Evolutionary conservation across 2,797 vertebrate genomes (phyloP), one percentile per base, ranked within the genome.

Genomic region (Peromyscus aztecus): DNA sequence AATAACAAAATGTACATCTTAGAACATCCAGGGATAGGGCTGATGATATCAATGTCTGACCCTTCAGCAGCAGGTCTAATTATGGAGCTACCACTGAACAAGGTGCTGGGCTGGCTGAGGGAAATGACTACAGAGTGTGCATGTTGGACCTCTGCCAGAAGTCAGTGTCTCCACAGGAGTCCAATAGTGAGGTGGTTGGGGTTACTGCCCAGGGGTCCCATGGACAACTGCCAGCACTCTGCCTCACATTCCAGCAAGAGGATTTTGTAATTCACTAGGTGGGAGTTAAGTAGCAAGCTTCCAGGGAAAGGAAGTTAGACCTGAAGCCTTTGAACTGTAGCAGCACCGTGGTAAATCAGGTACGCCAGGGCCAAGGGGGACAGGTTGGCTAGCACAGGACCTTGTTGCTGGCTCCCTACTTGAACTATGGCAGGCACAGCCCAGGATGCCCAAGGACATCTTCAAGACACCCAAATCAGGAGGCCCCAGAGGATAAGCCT

Each of bases 211-310:
- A 77, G 65, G 75, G 43, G 49, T 31, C 80, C 67, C 16, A 27
- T 29, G 40, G 57, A 59, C 0, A 63, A 43, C 11, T 0, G 65
- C 40, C 31, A 49, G 63, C 11, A 71, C 34, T 34, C 86, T 85
- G 63, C 31, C 46, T 96, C 46, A 73, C 29, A 82, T 90, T 80
- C 49, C 34, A 95, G 82, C 31, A 52, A 27, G 2, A n/a, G 17
- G 24, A 34, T 49, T 34, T 78, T 2, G 17, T 24, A 61, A 37
- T 81, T 86, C 88, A n/a, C 59, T 23, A 49, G 81, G 67, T 4
- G 76, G 55, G 92, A 77, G 82, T 81, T 57, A 90, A 89, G 93
- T 43, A 37, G 97, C 92, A 92, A 81, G 69, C 46, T 63, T 31
- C 40, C n/a, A 23, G 1, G n/a, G 77, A 89, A 83, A 92, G 19